Evolutionary conservation across 2,113 vertebrate genomes (phyloP).

Genomic region (Sardina pilchardus): DNA sequence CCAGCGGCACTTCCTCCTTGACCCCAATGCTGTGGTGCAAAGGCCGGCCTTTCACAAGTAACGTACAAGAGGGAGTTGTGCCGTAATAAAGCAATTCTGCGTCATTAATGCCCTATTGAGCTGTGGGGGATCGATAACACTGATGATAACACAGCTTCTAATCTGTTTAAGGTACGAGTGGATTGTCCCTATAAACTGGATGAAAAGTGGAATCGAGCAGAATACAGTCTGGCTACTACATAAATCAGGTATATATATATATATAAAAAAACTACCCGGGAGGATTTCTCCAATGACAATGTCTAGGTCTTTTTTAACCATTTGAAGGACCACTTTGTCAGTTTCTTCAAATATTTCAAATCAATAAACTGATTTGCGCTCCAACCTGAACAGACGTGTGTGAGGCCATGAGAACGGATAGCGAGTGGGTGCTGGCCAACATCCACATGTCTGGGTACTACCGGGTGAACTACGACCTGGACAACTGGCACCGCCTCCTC

Average conservation of each 20-base stretch:
- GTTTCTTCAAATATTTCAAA: too few species aligned
- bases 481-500: conserved; percentile 82
- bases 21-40: conserved; percentile 61
- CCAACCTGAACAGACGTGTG: conserved; percentile 38
- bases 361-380: background rate
- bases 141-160: background rate
- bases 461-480: conserved; percentile 86
- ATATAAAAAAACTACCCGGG: background rate
- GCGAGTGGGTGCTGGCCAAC: conserved; percentile 82
- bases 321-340: background rate
- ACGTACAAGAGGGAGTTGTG: background rate
- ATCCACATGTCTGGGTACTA: conserved; percentile 80
- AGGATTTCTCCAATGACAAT: background rate
- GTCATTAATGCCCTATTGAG: background rate
- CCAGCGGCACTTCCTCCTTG: conserved; percentile 85
- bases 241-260: conserved; percentile 68
- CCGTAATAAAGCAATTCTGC: background rate
- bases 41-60: conserved; percentile 77
- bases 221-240: conserved; percentile 60
- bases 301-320: background rate
- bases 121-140: background rate
- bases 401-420: fast-evolving
- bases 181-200: conserved; percentile 79
- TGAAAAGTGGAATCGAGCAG: fast-evolving
- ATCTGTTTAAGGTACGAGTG: conserved; percentile 79